These are phyloP conservation scores for Melieria omissa DNA, from an alignment of 2,888 invertebrate genomes.

Conservation along the genomic window DNA sequence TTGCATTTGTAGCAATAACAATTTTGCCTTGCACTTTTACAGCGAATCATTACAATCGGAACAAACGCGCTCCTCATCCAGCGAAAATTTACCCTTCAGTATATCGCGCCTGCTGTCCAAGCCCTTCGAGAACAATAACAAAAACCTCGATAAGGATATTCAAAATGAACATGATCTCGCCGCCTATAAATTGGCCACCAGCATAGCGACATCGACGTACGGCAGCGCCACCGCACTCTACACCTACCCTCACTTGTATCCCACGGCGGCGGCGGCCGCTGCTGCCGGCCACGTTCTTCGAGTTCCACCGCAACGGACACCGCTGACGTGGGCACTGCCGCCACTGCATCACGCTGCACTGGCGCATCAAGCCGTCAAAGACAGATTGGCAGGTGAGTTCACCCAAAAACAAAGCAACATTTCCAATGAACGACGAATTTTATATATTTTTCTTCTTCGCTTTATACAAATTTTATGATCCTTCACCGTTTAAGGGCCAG, in stretches of 20 bases:
- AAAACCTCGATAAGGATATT: constrained; percentile 63
- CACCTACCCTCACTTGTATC: constrained; percentile 68
- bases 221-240: constrained; percentile 65
- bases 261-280: constrained; percentile 60
- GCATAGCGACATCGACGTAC: constrained; percentile 65
- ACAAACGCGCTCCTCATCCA: constrained; percentile 68
- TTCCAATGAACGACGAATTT: no score
- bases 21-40: constrained; percentile 41
- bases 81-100: constrained; percentile 77
- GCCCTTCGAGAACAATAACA: constrained; percentile 73
- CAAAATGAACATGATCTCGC: constrained; percentile 64
- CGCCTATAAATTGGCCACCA: constrained; percentile 65
- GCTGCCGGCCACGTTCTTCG: constrained; percentile 78
- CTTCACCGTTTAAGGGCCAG: background rate
- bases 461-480: background rate
- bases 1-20: no score
- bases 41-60: constrained; percentile 68
- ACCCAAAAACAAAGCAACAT: no score
- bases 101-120: constrained; percentile 84
- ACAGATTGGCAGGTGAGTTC: constrained; percentile 81
- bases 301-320: constrained; percentile 79
- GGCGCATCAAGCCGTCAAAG: constrained; percentile 85
- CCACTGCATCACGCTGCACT: constrained; percentile 74
- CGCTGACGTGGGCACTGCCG: constrained; percentile 68
- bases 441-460: no score